A percentile compares a stretch with the other conserved stretches of the same genome.
These are phyloP conservation scores for Coelopa pilipes DNA, from an alignment of 2,888 invertebrate species.

Conservation along the genomic window DNA sequence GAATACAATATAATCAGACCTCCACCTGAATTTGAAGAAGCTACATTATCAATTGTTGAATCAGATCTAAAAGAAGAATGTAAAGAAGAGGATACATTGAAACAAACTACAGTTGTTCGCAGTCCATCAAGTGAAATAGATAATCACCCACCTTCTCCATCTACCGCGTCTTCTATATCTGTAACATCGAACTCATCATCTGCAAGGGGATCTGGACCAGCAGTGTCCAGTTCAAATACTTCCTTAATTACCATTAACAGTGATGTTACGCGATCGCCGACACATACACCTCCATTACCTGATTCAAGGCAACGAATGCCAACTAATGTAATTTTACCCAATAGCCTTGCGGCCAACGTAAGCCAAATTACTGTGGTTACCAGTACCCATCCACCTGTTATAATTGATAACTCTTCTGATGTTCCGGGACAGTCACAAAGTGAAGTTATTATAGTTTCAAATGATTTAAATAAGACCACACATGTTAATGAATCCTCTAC, in stretches of 20 bases:
- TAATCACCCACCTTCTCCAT: conserved; percentile 57
- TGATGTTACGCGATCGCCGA: conserved; percentile 58
- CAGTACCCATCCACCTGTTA: conserved; percentile 81
- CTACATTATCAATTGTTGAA: not conserved
- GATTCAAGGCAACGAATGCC: conserved; percentile 46
- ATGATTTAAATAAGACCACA: conserved; percentile 76
- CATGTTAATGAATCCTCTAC: conserved; percentile 75
- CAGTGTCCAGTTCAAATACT: conserved; percentile 58
- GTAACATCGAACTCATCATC: conserved; percentile 54
- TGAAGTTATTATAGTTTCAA: conserved; percentile 85
- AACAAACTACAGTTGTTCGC: conserved; percentile 35
- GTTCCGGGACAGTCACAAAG: conserved; percentile 58
- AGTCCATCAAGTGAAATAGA: conserved; percentile 52
- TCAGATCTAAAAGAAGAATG: conserved; percentile 39
- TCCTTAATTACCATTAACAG: conserved; percentile 66
- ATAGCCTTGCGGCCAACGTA: conserved; percentile 77
- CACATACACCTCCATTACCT: conserved; percentile 47
- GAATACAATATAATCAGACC: conserved; percentile 48
- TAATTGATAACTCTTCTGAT: conserved; percentile 71
- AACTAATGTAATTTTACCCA: conserved; percentile 72
- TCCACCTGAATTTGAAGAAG: conserved; percentile 49
- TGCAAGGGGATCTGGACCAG: conserved; percentile 37
- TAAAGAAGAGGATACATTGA: conserved; percentile 28
- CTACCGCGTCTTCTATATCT: conserved; percentile 58
- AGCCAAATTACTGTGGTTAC: conserved; percentile 86